Base-by-base conservation (phyloP, 35 echinoderm and acorn worm genomes). In the Lytechinus pictus region DNA sequence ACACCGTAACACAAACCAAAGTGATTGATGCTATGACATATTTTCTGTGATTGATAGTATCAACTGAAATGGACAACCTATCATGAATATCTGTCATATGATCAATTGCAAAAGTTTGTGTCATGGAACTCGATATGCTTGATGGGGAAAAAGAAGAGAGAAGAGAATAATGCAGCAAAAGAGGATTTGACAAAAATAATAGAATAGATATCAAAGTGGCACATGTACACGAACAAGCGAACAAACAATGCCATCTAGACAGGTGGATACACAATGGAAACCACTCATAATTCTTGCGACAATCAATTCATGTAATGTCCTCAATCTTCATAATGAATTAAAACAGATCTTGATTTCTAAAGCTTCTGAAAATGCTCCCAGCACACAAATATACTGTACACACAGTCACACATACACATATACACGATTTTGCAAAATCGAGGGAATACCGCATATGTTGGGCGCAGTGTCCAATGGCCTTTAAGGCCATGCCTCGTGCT, bases 291-390 rank as follows among this genome's bases (percentile, higher is more conserved):
- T 79, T 9, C 55, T 57, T 57, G 61, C 66, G 16, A 79, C 66
- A 79, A 79, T 79, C 66, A 79, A 79, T 79, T 79, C n/a, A 79
- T 79, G 19, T 79, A 79, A 79, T n/a, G 66, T 79, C n/a, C 66
- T 5, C 66, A 79, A 79, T 79, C 66, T 79, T 16, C 66, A 79
- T 79, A 79, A 79, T 79, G 66, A n/a, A 79, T 79, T 24, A 24
- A 0, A 79, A 79, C 21, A 79, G 21, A 79, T 79, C 66, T 79
- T 8, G 66, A 19, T 79, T 79, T 3, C 66, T 79, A 79, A 79
- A 79, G 19, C n/a, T 24, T 24, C n/a, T 6, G 19, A 24, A 58
- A 71, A n/a, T 79, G 66, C 14, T n/a, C 66, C 14, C 66, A 7
- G 1, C 19, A 79, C 66, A 79, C 66, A 71, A 14, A 71, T 71